phyloP scores from a whole-genome alignment of 53 echinoderm and acorn worm genomes.

The Holothuria scabra region DNA sequence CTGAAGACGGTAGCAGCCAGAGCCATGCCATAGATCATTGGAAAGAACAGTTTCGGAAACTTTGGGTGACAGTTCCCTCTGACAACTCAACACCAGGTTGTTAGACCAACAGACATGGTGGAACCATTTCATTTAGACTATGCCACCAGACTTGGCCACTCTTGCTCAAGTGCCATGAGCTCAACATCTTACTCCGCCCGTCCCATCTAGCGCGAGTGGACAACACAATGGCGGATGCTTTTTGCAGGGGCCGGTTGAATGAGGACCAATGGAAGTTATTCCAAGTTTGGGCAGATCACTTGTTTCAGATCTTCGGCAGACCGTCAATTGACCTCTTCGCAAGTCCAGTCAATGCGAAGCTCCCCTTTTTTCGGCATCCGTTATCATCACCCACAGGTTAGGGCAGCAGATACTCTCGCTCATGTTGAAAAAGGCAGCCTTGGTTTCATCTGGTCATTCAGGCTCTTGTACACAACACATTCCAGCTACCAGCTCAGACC shows the following conservation, averaged over 20 bases:
- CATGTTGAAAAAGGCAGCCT: too few species aligned
- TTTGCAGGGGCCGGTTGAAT: conserved; percentile 18
- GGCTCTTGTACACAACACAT: too few species aligned
- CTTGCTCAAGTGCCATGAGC: conserved; percentile 31
- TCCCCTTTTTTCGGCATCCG: too few species aligned
- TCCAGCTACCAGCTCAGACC: too few species aligned
- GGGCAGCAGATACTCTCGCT: too few species aligned
- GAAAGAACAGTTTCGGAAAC: not conserved
- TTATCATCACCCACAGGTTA: conserved; percentile 34
- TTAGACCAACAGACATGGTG: conserved; percentile 56
- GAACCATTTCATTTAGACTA: conserved; percentile 35
- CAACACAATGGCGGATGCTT: conserved; percentile 51
- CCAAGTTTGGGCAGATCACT: not conserved
- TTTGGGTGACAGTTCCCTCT: conserved; percentile 1
- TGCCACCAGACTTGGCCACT: conserved; percentile 38
- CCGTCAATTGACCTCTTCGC: conserved; percentile 55
- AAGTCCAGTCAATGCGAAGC: conserved; percentile 3
- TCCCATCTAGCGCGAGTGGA: conserved; percentile 35
- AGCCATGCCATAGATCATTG: conserved; percentile 21
- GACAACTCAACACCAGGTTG: conserved; percentile 57
- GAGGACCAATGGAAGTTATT: conserved; percentile 22
- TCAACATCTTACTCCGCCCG: conserved; percentile 1
- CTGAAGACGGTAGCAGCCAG: conserved; percentile 44
- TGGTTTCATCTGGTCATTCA: too few species aligned
- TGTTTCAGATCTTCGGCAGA: conserved; percentile 7